phyloP scores from a whole-genome alignment of 2,113 vertebrate genomes.

The Sardina pilchardus region DNA sequence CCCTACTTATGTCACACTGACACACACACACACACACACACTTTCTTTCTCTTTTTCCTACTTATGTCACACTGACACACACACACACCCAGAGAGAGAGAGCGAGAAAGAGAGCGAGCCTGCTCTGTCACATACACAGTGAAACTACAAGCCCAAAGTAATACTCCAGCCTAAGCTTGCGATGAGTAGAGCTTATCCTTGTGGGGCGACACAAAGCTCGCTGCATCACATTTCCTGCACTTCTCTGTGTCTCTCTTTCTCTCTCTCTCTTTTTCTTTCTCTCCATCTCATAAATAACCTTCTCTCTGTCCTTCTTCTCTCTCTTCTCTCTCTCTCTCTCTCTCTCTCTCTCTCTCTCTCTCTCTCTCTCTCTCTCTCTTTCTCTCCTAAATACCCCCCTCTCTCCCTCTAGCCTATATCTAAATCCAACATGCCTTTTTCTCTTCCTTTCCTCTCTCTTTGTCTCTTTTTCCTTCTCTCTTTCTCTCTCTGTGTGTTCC shows the following conservation, averaged over 20 bases:
- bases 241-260: background rate
- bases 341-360: slow-evolving; percentile 3
- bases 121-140: too few species aligned
- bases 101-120: background rate
- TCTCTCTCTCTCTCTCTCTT: background rate
- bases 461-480: background rate
- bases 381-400: slow-evolving; percentile 21
- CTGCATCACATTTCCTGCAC: background rate
- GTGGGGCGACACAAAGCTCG: too few species aligned
- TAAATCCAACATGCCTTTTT: background rate
- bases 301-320: background rate
- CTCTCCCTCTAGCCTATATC: background rate
- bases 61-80: too few species aligned
- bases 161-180: too few species aligned
- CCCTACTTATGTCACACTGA: too few species aligned
- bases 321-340: background rate
- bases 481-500: background rate
- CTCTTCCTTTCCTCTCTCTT: slow-evolving; percentile 8
- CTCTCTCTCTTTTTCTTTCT: background rate
- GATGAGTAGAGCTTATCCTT: too few species aligned
- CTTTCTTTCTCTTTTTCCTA: too few species aligned
- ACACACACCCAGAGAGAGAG: background rate
- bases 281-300: background rate
- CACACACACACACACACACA: too few species aligned
- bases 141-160: too few species aligned